Percentiles rank a stretch among this genome's conserved stretches.
Evolutionary conservation across 2,113 vertebrate species (phyloP).

Genomic region (Rhynchomys soricoides): DNA sequence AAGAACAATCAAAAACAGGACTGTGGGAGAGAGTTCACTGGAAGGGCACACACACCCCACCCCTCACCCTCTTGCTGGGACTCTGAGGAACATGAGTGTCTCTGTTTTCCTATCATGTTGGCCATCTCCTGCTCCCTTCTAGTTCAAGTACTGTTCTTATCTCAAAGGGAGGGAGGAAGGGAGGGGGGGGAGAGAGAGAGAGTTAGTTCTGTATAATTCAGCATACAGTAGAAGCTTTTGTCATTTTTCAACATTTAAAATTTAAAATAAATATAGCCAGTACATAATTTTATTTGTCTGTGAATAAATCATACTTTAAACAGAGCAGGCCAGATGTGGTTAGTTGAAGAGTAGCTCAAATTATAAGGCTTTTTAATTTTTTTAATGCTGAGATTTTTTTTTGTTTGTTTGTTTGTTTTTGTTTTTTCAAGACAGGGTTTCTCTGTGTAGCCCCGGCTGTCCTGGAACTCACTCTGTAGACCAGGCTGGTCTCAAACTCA

Average conservation of each 20-base stretch:
- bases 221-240: not conserved
- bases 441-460: no score
- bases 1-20: not conserved
- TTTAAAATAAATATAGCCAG: not conserved
- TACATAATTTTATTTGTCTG: conserved; percentile 30
- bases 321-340: not conserved
- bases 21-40: not conserved
- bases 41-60: not conserved
- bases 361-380: not conserved
- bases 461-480: no score
- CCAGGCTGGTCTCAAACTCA: no score
- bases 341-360: not conserved
- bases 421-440: no score
- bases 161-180: not conserved
- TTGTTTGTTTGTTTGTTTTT: no score
- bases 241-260: not conserved
- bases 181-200: not conserved
- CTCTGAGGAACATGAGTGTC: not conserved
- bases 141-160: not conserved
- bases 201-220: not conserved
- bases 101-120: not conserved
- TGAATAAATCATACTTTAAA: not conserved
- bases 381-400: not conserved
- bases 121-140: not conserved
- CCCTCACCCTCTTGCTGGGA: not conserved